A percentile compares a stretch with the other conserved stretches of the same genome.
phyloP scores from a whole-genome alignment of 2,113 vertebrate species.

The Otocyon megalotis region DNA sequence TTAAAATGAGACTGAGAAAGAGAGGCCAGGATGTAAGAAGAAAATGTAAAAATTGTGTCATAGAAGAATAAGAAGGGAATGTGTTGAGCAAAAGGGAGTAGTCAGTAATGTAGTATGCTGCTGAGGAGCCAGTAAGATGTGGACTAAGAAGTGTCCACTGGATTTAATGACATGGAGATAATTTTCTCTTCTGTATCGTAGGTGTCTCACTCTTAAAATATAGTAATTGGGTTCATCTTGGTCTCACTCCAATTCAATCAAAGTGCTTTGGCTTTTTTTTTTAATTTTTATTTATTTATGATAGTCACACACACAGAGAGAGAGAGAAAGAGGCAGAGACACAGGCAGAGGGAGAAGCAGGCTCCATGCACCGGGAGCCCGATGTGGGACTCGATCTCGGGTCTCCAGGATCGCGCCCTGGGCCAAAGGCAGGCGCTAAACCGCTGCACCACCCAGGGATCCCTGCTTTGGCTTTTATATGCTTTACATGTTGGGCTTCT shows the following conservation, averaged over 20 bases:
- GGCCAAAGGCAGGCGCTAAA: no score
- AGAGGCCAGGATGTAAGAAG: not conserved
- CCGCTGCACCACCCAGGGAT: no score
- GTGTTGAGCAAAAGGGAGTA: not conserved
- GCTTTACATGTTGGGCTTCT: slow-evolving; percentile 1
- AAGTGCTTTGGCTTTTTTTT: slow-evolving; percentile 9
- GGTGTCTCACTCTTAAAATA: slow-evolving; percentile 19
- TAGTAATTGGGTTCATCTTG: not conserved
- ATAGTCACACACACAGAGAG: no score
- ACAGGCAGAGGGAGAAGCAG: no score
- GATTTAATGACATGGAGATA: not conserved
- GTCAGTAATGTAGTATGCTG: not conserved
- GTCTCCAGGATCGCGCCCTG: no score
- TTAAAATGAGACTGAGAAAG: not conserved
- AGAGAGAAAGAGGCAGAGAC: no score
- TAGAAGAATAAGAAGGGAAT: not conserved
- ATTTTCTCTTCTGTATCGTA: slow-evolving; percentile 1
- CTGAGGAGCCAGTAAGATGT: not conserved
- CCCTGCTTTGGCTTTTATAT: slow-evolving; percentile 14
- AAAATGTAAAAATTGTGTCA: not conserved
- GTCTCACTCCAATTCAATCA: not conserved
- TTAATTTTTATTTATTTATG: no score
- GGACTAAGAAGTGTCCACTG: not conserved
- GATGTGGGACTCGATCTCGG: no score
- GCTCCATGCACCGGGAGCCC: no score